These are phyloP conservation scores for Drosophila tanythrix DNA, from an alignment of 2,888 invertebrate species.

Conservation along the genomic window DNA sequence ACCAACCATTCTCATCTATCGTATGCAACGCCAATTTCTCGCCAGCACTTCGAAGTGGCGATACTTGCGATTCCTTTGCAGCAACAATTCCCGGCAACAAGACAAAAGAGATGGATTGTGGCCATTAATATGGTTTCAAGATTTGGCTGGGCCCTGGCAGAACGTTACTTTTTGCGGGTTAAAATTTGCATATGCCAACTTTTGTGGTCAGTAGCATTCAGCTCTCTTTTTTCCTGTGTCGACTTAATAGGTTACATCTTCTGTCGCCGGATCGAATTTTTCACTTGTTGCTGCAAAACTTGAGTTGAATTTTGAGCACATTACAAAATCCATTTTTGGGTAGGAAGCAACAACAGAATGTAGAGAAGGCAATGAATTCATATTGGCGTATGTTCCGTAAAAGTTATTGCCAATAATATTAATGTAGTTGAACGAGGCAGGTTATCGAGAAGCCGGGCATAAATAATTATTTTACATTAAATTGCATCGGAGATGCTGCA, in stretches of 20 bases:
- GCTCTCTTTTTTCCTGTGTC: not conserved
- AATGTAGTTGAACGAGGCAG: not conserved
- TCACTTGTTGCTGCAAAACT: not conserved
- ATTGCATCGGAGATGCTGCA: slow-evolving; percentile 3
- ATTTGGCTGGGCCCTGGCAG: not conserved
- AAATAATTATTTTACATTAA: slow-evolving; percentile 12
- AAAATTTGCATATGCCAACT: not conserved
- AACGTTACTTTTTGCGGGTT: not conserved
- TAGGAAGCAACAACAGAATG: not conserved
- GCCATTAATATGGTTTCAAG: slow-evolving; percentile 1
- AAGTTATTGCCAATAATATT: not conserved
- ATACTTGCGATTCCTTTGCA: slow-evolving; percentile 22
- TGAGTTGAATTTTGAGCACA: not conserved
- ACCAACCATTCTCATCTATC: slow-evolving; percentile 37
- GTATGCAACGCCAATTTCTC: slow-evolving; percentile 48
- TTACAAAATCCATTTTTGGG: not conserved
- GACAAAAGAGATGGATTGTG: slow-evolving; percentile 26
- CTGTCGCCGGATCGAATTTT: not conserved
- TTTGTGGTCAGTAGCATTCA: not conserved
- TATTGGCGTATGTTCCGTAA: not conserved
- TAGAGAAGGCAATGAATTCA: not conserved
- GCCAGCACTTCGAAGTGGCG: slow-evolving; percentile 49
- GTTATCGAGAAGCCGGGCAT: not conserved
- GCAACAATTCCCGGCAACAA: slow-evolving; percentile 51
- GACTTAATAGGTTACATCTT: not conserved